Evolutionary conservation across 2,888 invertebrate genomes (phyloP).

Genomic region (Hydriomena furcata): DNA sequence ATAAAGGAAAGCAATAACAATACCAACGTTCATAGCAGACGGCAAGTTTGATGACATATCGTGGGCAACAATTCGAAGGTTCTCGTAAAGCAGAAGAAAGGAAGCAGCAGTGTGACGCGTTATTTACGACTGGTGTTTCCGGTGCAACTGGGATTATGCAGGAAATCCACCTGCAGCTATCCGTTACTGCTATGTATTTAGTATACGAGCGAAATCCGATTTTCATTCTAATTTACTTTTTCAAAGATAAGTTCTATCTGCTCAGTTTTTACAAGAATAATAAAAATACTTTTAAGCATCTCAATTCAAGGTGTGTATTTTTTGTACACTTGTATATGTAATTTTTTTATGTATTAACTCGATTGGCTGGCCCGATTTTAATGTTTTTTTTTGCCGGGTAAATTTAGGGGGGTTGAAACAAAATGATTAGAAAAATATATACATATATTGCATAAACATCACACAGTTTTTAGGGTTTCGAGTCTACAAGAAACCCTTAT

Average conservation of each 20-base stretch:
- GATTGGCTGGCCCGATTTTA: too few species aligned
- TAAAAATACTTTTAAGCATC: too few species aligned
- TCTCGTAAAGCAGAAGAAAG: slow-evolving; percentile 62
- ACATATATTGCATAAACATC: not conserved
- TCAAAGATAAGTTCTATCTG: slow-evolving; percentile 11
- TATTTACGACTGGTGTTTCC: slow-evolving; percentile 77
- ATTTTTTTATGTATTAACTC: too few species aligned
- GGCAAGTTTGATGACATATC: slow-evolving; percentile 47
- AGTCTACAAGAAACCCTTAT: too few species aligned
- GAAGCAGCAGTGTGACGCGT: slow-evolving; percentile 66
- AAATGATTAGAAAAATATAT: too few species aligned
- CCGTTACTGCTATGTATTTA: slow-evolving; percentile 43
- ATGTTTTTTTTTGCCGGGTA: too few species aligned
- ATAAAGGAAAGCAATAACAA: slow-evolving; percentile 28
- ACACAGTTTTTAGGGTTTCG: too few species aligned
- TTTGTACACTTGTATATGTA: too few species aligned
- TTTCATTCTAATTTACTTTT: slow-evolving; percentile 36
- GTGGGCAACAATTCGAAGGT: slow-evolving; percentile 53
- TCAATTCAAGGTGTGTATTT: too few species aligned
- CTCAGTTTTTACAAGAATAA: too few species aligned
- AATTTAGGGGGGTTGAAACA: too few species aligned
- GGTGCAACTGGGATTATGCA: slow-evolving; percentile 59
- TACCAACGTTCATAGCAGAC: slow-evolving; percentile 28
- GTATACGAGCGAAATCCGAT: slow-evolving; percentile 30
- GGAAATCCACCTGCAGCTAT: slow-evolving; percentile 62